Conservation (phyloP, 2,888 invertebrate genomes). For the Shargacucullia verbasci region DNA sequence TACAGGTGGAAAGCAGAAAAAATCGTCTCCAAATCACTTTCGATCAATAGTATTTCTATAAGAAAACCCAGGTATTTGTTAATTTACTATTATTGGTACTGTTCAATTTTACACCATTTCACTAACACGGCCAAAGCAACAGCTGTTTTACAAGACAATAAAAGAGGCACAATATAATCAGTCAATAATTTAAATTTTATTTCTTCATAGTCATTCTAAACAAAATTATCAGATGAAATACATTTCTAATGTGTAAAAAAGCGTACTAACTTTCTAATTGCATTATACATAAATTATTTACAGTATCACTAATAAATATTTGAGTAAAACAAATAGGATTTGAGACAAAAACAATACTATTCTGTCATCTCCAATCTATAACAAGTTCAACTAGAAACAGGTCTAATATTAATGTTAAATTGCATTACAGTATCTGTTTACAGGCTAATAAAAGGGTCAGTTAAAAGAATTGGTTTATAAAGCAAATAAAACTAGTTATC, state of each 20-base stretch:
- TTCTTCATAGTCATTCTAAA: constrained; percentile 72
- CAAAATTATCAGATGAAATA: constrained; percentile 68
- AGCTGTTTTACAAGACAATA: background rate
- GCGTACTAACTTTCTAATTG: constrained; percentile 77
- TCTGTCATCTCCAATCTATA: constrained; percentile 41
- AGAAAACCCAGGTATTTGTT: no score
- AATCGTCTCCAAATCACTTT: no score
- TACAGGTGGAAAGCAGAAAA: no score
- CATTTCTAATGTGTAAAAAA: constrained; percentile 76
- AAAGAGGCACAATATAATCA: constrained; percentile 62
- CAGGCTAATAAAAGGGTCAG: constrained; percentile 31
- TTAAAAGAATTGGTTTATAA: constrained; percentile 29
- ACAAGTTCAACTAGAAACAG: constrained; percentile 50
- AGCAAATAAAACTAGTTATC: constrained; percentile 50
- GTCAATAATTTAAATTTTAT: constrained; percentile 84
- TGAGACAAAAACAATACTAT: constrained; percentile 53
- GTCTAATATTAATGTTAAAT: constrained; percentile 41
- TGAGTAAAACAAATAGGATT: constrained; percentile 59
- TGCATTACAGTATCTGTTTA: constrained; percentile 48
- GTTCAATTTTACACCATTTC: no score
- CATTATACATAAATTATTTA: constrained; percentile 72
- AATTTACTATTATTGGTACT: background rate
- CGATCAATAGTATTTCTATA: no score
- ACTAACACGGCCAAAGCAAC: no score
- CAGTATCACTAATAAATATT: constrained; percentile 63